Percentiles rank a stretch among this genome's conserved stretches.
Conservation (phyloP, 1,140 invertebrate species). For the Drosophila carrolli region DNA sequence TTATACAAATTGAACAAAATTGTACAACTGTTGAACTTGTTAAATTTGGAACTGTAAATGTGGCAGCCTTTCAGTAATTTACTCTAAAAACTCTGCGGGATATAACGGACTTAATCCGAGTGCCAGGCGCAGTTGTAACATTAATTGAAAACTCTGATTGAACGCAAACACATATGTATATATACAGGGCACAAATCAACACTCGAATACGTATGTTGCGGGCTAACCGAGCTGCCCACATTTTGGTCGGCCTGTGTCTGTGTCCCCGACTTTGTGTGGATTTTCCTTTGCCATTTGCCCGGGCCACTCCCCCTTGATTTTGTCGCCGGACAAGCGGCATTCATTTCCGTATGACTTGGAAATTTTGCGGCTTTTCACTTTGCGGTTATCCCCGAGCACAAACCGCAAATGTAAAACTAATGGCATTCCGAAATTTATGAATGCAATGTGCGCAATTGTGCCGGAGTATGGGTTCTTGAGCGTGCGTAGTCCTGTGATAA, state of each 20-base stretch:
- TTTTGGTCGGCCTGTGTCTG: slow-evolving; percentile 44
- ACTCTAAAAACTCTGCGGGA: slow-evolving; percentile 3
- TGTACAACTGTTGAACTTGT: no score
- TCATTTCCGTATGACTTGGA: slow-evolving; percentile 84
- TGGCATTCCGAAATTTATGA: slow-evolving; percentile 83
- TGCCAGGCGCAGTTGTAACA: slow-evolving; percentile 43
- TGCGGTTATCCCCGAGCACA: slow-evolving; percentile 79
- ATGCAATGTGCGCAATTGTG: slow-evolving; percentile 47
- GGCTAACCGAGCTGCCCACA: slow-evolving; percentile 49
- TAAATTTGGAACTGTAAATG: no score
- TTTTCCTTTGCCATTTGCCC: slow-evolving; percentile 24
- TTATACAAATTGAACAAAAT: no score
- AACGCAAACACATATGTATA: slow-evolving; percentile 13
- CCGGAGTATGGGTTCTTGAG: slow-evolving; percentile 25
- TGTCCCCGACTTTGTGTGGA: slow-evolving; percentile 23
- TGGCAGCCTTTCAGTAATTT: slow-evolving; percentile 5
- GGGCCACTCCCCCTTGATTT: slow-evolving; percentile 44
- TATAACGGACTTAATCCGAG: slow-evolving; percentile 32
- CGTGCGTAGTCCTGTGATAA: slow-evolving; percentile 75
- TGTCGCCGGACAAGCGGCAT: slow-evolving; percentile 62
- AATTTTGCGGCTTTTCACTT: slow-evolving; percentile 83
- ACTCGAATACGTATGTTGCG: slow-evolving; percentile 10
- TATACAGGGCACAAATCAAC: slow-evolving; percentile 30
- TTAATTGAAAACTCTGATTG: slow-evolving; percentile 79
- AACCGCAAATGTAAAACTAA: slow-evolving; percentile 84